Percentiles rank a stretch among this genome's conserved stretches.
Evolutionary conservation across 2,113 vertebrate species (phyloP).

Genomic region (Gobio gobio): DNA sequence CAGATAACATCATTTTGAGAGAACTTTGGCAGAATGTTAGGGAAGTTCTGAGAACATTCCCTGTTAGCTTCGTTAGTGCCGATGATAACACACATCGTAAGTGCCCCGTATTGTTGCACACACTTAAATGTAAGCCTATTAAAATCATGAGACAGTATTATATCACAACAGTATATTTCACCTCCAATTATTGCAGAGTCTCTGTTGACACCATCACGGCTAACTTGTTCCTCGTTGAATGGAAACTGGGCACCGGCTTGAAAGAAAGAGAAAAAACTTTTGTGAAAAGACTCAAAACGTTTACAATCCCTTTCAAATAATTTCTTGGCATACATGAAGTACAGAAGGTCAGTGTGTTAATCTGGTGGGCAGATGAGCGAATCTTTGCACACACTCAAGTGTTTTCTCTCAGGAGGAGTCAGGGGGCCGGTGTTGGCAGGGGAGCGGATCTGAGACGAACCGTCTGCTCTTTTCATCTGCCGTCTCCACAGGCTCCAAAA

Average conservation of each 20-base stretch:
- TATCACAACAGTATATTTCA: slow-evolving; percentile 57
- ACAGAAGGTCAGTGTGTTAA: slow-evolving; percentile 13
- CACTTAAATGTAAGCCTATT: neutral
- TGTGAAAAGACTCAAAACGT: neutral
- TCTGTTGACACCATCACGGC: slow-evolving; percentile 85
- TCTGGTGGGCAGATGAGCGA: slow-evolving; percentile 7
- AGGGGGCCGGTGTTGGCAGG: neutral
- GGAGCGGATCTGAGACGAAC: slow-evolving; percentile 39
- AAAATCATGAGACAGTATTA: neutral
- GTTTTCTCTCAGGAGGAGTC: slow-evolving; percentile 27
- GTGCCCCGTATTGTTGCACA: neutral
- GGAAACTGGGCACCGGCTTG: slow-evolving; percentile 87
- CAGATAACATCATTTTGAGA: too few species aligned
- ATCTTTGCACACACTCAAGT: neutral
- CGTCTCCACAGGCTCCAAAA: slow-evolving; percentile 42
- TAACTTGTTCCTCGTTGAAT: slow-evolving; percentile 84
- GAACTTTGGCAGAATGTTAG: too few species aligned
- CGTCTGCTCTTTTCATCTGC: slow-evolving; percentile 56
- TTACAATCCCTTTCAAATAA: neutral
- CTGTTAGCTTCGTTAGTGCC: neutral
- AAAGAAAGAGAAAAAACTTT: slow-evolving; percentile 24
- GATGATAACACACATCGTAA: neutral
- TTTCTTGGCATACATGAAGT: neutral
- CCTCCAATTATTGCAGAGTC: slow-evolving; percentile 96
- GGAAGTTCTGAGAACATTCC: neutral